phyloP scores from a whole-genome alignment of 2,113 vertebrate genomes.

The Thunnus maccoyii region DNA sequence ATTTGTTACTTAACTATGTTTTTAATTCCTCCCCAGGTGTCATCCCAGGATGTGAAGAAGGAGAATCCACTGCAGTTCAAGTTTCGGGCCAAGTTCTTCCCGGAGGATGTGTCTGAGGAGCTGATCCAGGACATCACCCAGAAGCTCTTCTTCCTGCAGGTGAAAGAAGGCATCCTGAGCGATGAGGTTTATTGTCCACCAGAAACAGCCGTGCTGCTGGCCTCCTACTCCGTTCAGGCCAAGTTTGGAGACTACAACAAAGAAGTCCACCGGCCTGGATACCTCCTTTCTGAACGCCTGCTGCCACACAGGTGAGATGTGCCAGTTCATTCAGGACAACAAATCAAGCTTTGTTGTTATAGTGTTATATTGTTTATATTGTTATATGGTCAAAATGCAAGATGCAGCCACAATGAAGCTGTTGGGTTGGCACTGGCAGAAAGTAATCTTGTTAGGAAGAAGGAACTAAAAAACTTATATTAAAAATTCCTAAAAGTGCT shows the following conservation, averaged over 20 bases:
- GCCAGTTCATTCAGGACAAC: not conserved
- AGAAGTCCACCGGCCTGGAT: conserved; percentile 90
- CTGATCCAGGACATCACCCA: conserved; percentile 97
- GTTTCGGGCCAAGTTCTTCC: conserved; percentile 96
- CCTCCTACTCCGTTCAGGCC: conserved; percentile 96
- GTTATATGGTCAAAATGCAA: not conserved
- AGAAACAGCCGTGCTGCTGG: conserved; percentile 95
- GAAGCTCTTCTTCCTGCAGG: conserved; percentile 97
- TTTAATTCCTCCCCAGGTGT: conserved; percentile 85
- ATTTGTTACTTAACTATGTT: not conserved
- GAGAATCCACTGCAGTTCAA: conserved; percentile 95
- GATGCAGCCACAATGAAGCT: not conserved
- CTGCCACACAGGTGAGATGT: conserved; percentile 91
- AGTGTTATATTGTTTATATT: too few species aligned
- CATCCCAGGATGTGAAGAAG: conserved; percentile 94
- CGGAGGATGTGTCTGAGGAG: conserved; percentile 94
- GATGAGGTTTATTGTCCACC: conserved; percentile 97
- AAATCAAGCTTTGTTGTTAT: not conserved
- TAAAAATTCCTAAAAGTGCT: not conserved
- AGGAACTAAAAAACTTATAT: not conserved
- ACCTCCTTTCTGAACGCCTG: conserved; percentile 91
- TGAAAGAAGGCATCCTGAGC: conserved; percentile 93
- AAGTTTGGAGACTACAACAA: conserved; percentile 96
- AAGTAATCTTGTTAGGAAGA: not conserved
- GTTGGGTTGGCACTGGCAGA: not conserved